phyloP scores from a whole-genome alignment of 1,140 invertebrate genomes.

The Brachionus sp. region DNA sequence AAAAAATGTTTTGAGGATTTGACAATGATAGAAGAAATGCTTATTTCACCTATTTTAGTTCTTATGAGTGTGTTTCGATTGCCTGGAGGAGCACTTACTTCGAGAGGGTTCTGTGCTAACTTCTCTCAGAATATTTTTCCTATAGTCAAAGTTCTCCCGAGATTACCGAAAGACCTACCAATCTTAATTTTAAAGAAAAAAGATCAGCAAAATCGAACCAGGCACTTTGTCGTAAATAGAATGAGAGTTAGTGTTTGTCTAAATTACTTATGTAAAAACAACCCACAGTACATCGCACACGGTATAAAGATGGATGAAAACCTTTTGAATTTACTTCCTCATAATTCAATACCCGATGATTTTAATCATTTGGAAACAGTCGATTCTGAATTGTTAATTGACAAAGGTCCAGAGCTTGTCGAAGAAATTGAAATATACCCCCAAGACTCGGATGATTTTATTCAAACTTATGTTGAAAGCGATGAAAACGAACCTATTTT shows the following conservation, averaged over 20 bases:
- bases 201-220: not conserved
- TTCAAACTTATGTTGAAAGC: not conserved
- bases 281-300: not conserved
- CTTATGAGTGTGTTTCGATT: not conserved
- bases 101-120: conserved; percentile 6
- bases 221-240: not conserved
- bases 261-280: not conserved
- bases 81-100: not conserved
- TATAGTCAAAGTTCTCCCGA: not conserved
- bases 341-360: not conserved
- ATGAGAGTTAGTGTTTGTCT: not conserved
- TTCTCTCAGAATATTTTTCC: not conserved
- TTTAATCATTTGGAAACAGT: not conserved
- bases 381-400: not conserved
- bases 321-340: not conserved
- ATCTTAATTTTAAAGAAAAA: not conserved
- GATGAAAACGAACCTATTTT: not conserved
- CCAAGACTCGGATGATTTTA: not conserved
- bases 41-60: too few relatives aligned
- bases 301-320: not conserved
- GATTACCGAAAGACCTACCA: not conserved
- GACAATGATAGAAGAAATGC: conserved; percentile 1
- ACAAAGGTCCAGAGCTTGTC: not conserved
- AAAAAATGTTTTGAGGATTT: not conserved
- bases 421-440: not conserved